A percentile compares a stretch with the other conserved stretches of the same genome.
These are phyloP conservation scores for Lophotis ruficrista DNA, from an alignment of 2,113 vertebrate genomes.

Conservation along the genomic window DNA sequence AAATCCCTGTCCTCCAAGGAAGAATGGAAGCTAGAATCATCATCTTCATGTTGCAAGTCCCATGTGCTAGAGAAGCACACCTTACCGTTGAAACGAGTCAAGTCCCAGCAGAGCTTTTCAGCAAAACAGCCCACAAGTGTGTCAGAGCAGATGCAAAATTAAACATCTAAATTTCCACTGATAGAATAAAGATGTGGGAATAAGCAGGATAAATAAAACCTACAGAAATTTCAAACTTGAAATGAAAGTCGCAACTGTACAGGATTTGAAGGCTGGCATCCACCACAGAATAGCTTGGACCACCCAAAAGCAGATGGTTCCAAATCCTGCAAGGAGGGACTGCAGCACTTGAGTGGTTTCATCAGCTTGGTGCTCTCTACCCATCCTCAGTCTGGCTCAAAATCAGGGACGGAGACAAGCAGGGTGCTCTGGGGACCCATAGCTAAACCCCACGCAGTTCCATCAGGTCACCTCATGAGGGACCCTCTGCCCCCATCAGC, in stretches of 20 bases:
- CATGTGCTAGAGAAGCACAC: not conserved
- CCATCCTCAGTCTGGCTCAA: not conserved
- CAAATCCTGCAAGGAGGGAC: not conserved
- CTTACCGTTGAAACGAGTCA: too few relatives aligned
- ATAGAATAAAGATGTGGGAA: not conserved
- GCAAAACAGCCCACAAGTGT: rapidly evolving
- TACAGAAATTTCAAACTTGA: not conserved
- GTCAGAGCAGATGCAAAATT: not conserved
- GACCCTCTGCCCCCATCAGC: not conserved
- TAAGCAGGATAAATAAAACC: not conserved
- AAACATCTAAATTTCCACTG: not conserved
- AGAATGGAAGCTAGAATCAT: not conserved
- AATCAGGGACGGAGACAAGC: not conserved
- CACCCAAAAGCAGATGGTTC: not conserved
- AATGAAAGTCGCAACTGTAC: not conserved
- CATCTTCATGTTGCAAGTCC: too few relatives aligned
- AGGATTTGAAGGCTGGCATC: not conserved
- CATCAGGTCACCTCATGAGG: not conserved
- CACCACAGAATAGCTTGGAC: too few relatives aligned
- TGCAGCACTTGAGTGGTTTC: too few relatives aligned
- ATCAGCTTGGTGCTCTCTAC: not conserved
- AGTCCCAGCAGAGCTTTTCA: not conserved
- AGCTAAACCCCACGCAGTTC: not conserved
- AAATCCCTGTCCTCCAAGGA: not conserved
- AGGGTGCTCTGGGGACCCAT: not conserved